Base-by-base conservation (phyloP, 2,113 vertebrate species). In the Pterophyllum scalare region DNA sequence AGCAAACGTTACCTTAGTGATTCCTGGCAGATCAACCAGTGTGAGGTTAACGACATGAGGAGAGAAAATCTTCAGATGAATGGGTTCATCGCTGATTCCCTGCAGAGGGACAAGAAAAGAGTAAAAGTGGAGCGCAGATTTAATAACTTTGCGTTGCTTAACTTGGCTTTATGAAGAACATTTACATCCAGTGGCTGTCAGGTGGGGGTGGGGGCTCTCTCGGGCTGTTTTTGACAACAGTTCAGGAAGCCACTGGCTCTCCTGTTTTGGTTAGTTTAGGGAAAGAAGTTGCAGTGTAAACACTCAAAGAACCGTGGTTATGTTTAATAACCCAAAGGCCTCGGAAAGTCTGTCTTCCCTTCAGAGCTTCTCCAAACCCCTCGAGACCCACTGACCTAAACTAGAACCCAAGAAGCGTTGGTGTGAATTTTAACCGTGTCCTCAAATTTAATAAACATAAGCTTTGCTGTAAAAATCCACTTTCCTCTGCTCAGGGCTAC, bases 61-160 rank as follows among this genome's bases (percentile, higher is more conserved):
- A 52, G 98, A 99, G 95, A 99, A 99, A 87, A 99, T 97, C 95
- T 99, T 99, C 83, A 99, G 95, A 86, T 99, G 98, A 90, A 99
- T 99, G 5, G 98, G 98, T 79, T 99, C 98, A 78, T 97, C 96
- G 76, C 98, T 99, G 91, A 99, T 98, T 11, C 98, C 98, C 98
- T 99, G 94, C 31, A 93, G 93, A 94, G 26, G 14, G 49, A 86
- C 35, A 14, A 79, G 43, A 59, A 72, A 19, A 59, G 12, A 58
- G 74, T 2, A 61, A 61, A 28, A 54, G 6, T 59, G 17, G 33
- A 8, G 22, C 13, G 38, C 46, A 77, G 57, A 7, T 19, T 82
- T 13, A 77, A 33, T 17, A 35, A 22, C 80, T 62, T 9, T 12
- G 72, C 35, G 2, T 38, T 9, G 35, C 35, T 38, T 38, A 14